Evolutionary conservation across 2,113 vertebrate genomes (phyloP).

Genomic region (Chascanopsetta lugubris): DNA sequence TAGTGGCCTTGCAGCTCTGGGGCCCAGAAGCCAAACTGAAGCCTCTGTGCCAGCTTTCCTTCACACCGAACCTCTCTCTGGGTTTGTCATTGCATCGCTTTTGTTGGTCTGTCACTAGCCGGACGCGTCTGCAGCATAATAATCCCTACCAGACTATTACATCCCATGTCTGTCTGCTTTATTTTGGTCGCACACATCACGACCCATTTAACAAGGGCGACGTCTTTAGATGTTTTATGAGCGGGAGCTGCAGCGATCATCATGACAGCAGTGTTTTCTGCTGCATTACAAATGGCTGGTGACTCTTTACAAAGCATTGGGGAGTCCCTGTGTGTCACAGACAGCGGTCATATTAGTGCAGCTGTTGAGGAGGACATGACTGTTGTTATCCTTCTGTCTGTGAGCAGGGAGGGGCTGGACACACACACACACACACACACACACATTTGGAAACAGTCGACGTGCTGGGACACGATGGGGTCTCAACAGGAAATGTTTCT

Average conservation of each 20-base stretch:
- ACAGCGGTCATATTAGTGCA: constrained; percentile 77
- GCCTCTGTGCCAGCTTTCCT: constrained; percentile 3
- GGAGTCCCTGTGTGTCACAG: constrained; percentile 72
- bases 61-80: background rate
- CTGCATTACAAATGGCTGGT: constrained; percentile 47
- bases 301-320: constrained; percentile 52
- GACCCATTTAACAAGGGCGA: background rate
- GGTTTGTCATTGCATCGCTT: background rate
- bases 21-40: constrained; percentile 23
- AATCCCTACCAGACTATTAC: constrained; percentile 13
- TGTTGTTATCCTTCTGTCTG: constrained; percentile 79
- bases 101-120: background rate
- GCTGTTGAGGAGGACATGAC: constrained; percentile 77
- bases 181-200: constrained; percentile 27
- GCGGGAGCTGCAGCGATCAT: constrained; percentile 14
- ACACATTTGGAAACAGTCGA: constrained; percentile 35
- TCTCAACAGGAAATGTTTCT: background rate
- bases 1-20: constrained; percentile 9
- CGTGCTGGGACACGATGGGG: background rate
- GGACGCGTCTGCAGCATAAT: constrained; percentile 4
- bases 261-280: constrained; percentile 33
- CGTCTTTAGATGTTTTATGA: constrained; percentile 13
- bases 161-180: constrained; percentile 28
- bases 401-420: constrained; percentile 62
- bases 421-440: constrained; percentile 46